phyloP scores from a whole-genome alignment of 2,888 invertebrate species.

The Orthosia incerta region DNA sequence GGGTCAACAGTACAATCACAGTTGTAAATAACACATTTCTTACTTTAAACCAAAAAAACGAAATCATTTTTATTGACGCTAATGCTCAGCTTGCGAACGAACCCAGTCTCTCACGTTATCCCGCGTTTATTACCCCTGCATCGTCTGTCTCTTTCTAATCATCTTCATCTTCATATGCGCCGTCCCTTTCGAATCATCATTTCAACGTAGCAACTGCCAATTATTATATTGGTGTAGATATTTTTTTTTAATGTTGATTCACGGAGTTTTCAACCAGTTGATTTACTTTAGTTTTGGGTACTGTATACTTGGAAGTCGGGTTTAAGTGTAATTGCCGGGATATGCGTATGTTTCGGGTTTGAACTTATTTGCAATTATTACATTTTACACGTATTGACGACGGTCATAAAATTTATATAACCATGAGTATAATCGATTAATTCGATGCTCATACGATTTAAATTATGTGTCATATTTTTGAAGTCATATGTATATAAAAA shows the following conservation, averaged over 20 bases:
- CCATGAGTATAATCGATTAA: background rate
- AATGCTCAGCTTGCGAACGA: constrained; percentile 68
- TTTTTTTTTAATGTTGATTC: constrained; percentile 56
- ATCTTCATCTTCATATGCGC: constrained; percentile 36
- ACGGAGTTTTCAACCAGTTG: constrained; percentile 47
- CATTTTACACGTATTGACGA: background rate
- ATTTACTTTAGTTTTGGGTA: constrained; percentile 51
- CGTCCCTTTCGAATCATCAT: constrained; percentile 58
- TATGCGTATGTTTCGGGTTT: background rate
- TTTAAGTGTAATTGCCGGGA: constrained; percentile 11
- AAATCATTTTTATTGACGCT: constrained; percentile 72
- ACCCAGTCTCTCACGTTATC: constrained; percentile 61
- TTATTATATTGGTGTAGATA: constrained; percentile 60
- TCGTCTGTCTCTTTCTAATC: constrained; percentile 59
- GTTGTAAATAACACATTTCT: constrained; percentile 69
- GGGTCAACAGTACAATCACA: constrained; percentile 53
- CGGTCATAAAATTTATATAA: background rate
- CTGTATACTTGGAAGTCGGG: constrained; percentile 26
- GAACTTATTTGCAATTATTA: constrained; percentile 1
- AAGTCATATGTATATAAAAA: too few species aligned
- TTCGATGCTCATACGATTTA: background rate
- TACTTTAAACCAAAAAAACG: constrained; percentile 59
- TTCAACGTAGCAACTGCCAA: constrained; percentile 55
- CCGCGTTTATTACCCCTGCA: constrained; percentile 60
- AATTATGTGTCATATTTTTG: too few species aligned